phyloP scores from a whole-genome alignment of 2,888 invertebrate species.

The Epistrophella euchroma region DNA sequence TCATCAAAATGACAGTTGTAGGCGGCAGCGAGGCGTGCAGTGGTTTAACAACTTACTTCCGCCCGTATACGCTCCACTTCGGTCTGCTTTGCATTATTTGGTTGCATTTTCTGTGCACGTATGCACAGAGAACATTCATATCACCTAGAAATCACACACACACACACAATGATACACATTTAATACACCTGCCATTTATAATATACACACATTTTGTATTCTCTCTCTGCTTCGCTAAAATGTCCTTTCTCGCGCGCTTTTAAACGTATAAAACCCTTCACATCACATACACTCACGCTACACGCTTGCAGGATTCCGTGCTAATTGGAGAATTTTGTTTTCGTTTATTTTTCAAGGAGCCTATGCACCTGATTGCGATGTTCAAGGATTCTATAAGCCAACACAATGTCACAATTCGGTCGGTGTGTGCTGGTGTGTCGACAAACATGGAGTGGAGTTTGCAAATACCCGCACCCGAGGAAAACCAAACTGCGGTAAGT shows the following conservation, averaged over 20 bases:
- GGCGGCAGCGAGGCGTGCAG: not conserved
- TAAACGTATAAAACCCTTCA: conserved; percentile 49
- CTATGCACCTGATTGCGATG: conserved; percentile 93
- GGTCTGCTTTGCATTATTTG: conserved; percentile 39
- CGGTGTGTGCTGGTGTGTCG: conserved; percentile 96
- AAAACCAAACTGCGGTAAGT: conserved; percentile 91
- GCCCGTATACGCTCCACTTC: not conserved
- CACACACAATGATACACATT: conserved; percentile 14
- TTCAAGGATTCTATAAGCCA: conserved; percentile 93
- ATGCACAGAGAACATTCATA: conserved; percentile 14
- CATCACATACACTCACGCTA: conserved; percentile 36
- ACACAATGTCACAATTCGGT: conserved; percentile 95
- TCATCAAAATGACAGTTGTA: conserved; percentile 32
- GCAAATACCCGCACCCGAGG: conserved; percentile 93
- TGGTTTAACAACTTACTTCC: conserved; percentile 5
- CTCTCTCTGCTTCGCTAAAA: conserved; percentile 46
- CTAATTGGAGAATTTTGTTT: conserved; percentile 71
- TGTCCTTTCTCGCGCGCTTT: conserved; percentile 56
- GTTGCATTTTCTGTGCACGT: conserved; percentile 38
- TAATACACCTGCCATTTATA: conserved; percentile 32
- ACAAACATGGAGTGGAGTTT: conserved; percentile 94
- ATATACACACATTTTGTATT: conserved; percentile 30
- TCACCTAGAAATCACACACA: conserved; percentile 27
- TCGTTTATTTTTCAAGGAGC: conserved; percentile 85
- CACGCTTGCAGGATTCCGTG: conserved; percentile 39